These are phyloP conservation scores for Mylabris sibirica DNA, from an alignment of 2,888 invertebrate species.

Conservation along the genomic window DNA sequence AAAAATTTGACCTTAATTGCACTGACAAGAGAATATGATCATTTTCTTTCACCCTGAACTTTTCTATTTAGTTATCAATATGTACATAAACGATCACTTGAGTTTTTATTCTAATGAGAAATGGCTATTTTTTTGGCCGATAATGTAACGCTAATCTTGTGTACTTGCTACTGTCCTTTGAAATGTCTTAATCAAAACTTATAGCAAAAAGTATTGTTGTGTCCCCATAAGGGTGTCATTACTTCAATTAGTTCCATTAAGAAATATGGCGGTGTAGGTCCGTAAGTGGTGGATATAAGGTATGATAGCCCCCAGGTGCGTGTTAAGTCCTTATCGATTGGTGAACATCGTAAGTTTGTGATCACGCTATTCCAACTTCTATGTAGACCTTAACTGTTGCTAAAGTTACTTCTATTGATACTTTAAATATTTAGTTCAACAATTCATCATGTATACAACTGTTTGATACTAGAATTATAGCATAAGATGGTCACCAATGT, in stretches of 20 bases:
- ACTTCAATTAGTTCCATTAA: slow-evolving; percentile 16
- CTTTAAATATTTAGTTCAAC: slow-evolving; percentile 12
- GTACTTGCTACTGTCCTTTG: too few relatives aligned
- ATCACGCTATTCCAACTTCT: slow-evolving; percentile 45
- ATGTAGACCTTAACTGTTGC: slow-evolving; percentile 7
- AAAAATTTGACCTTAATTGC: too few relatives aligned
- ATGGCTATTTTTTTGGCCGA: too few relatives aligned
- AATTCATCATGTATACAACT: neutral
- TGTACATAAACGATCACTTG: too few relatives aligned
- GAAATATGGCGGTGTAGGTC: slow-evolving; percentile 6
- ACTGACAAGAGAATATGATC: too few relatives aligned
- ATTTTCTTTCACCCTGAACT: too few relatives aligned
- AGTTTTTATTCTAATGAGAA: too few relatives aligned
- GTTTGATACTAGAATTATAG: neutral
- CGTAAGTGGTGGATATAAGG: slow-evolving; percentile 37
- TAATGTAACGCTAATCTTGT: too few relatives aligned
- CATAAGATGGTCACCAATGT: neutral
- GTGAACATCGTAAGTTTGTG: slow-evolving; percentile 42
- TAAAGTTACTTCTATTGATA: slow-evolving; percentile 1
- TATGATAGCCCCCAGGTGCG: slow-evolving; percentile 56
- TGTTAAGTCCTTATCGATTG: slow-evolving; percentile 56
- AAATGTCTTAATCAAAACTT: neutral
- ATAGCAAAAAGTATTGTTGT: slow-evolving; percentile 18
- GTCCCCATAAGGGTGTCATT: slow-evolving; percentile 30
- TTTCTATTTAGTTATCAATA: too few relatives aligned